These are phyloP conservation scores for Tenthredo notha DNA, from an alignment of 2,888 invertebrate genomes.

Conservation along the genomic window DNA sequence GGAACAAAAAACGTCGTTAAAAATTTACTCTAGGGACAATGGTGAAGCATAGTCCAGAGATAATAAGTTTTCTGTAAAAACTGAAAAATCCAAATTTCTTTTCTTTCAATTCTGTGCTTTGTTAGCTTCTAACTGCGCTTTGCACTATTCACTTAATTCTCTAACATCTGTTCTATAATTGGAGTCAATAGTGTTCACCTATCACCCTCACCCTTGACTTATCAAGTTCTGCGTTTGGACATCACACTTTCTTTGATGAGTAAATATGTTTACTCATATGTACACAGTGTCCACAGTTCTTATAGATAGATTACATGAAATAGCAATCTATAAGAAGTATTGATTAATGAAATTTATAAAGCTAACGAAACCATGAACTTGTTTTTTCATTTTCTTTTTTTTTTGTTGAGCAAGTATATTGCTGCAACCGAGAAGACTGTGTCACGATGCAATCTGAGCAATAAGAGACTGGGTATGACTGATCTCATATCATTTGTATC, in stretches of 20 bases:
- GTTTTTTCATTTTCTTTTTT: neutral
- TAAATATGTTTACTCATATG: neutral
- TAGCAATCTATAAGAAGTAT: neutral
- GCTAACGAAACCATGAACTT: constrained; percentile 6
- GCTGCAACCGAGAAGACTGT: constrained; percentile 9
- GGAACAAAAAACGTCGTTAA: too few species aligned
- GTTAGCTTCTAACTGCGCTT: neutral
- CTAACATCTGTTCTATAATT: too few species aligned
- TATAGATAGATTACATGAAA: neutral
- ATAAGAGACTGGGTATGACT: neutral
- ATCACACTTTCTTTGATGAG: neutral
- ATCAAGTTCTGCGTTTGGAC: neutral
- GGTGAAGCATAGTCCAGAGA: neutral
- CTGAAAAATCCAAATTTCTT: neutral
- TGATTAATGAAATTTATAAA: neutral
- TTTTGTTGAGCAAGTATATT: neutral
- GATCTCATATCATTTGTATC: constrained; percentile 18
- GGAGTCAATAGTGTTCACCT: neutral
- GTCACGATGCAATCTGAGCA: constrained; percentile 13
- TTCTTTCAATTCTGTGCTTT: neutral
- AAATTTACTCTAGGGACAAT: too few species aligned
- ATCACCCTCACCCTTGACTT: neutral
- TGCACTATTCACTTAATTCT: neutral
- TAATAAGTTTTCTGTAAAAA: neutral
- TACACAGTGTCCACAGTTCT: neutral